Conservation (phyloP, 2,113 vertebrate species). For the Syngnathoides biaculeatus region DNA sequence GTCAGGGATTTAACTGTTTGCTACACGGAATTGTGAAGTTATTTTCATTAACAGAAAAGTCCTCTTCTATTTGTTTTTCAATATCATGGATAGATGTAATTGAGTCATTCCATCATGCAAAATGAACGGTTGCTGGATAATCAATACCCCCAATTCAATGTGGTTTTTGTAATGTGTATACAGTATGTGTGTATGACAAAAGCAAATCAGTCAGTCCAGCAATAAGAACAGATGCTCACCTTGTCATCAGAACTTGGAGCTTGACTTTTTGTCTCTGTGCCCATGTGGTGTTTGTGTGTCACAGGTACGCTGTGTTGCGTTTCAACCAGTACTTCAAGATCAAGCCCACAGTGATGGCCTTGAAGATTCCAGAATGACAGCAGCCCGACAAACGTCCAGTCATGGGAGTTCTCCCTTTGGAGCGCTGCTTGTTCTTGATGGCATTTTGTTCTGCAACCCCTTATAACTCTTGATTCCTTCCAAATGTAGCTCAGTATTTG, state of each 20-base stretch:
- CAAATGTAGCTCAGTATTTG: conserved; percentile 17
- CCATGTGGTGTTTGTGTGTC: background rate
- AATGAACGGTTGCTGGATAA: background rate
- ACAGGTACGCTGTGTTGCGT: conserved; percentile 89
- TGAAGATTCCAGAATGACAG: conserved; percentile 82
- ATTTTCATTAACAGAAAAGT: too few species aligned
- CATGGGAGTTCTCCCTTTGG: background rate
- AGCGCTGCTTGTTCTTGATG: conserved; percentile 15
- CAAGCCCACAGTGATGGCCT: conserved; percentile 85
- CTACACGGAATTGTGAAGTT: too few species aligned
- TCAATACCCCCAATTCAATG: background rate
- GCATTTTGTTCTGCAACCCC: conserved; percentile 22
- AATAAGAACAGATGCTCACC: background rate
- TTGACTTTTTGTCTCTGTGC: background rate
- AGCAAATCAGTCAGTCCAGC: background rate
- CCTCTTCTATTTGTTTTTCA: too few species aligned
- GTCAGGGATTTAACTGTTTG: too few species aligned
- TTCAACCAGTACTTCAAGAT: conserved; percentile 95
- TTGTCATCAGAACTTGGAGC: background rate
- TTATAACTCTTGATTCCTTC: conserved; percentile 39
- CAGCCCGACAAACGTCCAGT: conserved; percentile 36
- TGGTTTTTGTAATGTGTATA: background rate
- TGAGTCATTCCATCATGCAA: background rate
- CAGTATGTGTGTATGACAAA: background rate
- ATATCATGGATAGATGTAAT: too few species aligned